Conservation (phyloP, 2,113 vertebrate genomes). For the Psophia crepitans region DNA sequence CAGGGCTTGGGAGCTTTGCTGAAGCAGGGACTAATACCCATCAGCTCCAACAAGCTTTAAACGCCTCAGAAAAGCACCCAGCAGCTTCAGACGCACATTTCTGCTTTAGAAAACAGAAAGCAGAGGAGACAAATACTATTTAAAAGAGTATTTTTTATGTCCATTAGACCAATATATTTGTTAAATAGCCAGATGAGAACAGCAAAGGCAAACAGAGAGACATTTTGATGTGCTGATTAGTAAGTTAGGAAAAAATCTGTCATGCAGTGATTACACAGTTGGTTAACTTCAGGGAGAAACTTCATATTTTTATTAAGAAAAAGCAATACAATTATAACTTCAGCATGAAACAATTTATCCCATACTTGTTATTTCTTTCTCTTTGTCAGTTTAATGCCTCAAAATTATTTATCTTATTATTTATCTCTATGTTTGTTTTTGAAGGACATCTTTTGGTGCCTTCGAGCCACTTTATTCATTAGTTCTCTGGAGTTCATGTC, state of each 20-base stretch:
- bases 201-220: not conserved
- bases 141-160: not conserved
- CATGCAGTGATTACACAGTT: not conserved
- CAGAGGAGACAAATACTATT: not conserved
- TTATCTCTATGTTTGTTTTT: slow-evolving; percentile 58
- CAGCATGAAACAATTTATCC: slow-evolving; percentile 17
- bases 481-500: slow-evolving; percentile 61
- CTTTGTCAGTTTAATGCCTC: not conserved
- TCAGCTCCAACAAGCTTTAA: not conserved
- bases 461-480: slow-evolving; percentile 73
- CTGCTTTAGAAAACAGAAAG: not conserved
- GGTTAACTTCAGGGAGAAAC: slow-evolving; percentile 32
- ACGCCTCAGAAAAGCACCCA: not conserved
- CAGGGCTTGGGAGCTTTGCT: not conserved
- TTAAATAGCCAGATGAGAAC: not conserved
- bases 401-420: slow-evolving; percentile 58
- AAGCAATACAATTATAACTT: slow-evolving; percentile 31
- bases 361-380: not conserved
- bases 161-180: not conserved
- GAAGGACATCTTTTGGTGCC: slow-evolving; percentile 56
- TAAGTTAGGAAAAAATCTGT: not conserved
- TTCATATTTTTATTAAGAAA: slow-evolving; percentile 19
- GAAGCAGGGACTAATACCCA: not conserved
- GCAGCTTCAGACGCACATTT: not conserved
- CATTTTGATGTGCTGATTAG: not conserved